phyloP scores from a whole-genome alignment of 2,797 vertebrate species.

The Alauda arvensis region DNA sequence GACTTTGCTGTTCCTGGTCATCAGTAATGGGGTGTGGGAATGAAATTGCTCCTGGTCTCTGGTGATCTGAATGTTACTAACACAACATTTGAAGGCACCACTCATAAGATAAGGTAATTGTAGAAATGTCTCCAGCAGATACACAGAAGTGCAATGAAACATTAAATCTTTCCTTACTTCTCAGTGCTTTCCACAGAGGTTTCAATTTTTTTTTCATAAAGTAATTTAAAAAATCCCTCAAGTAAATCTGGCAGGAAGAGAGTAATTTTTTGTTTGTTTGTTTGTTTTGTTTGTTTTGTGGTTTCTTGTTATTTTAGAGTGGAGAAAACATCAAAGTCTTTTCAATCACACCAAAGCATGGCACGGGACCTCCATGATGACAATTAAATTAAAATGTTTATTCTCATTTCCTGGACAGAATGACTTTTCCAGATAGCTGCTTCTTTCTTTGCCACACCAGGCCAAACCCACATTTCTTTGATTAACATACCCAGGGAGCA shows the following conservation, averaged over 20 bases:
- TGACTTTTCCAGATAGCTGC: background rate
- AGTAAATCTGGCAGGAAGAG: background rate
- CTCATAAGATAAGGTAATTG: background rate
- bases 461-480: background rate
- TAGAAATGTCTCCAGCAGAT: background rate
- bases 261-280: background rate
- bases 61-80: background rate
- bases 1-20: background rate
- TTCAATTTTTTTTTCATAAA: background rate
- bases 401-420: background rate
- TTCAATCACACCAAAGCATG: background rate
- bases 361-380: background rate
- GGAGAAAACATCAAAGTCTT: background rate
- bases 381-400: background rate
- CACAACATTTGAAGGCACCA: background rate
- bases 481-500: accelerated
- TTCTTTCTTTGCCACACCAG: background rate
- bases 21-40: background rate
- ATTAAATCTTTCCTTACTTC: background rate
- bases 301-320: background rate
- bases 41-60: background rate
- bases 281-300: background rate
- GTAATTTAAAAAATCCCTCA: background rate
- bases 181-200: background rate
- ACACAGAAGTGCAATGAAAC: background rate